Evolutionary conservation across 2,797 vertebrate species (phyloP), one percentile per base, ranked within the genome.

Genomic region (Synaphobranchus kaupii): DNA sequence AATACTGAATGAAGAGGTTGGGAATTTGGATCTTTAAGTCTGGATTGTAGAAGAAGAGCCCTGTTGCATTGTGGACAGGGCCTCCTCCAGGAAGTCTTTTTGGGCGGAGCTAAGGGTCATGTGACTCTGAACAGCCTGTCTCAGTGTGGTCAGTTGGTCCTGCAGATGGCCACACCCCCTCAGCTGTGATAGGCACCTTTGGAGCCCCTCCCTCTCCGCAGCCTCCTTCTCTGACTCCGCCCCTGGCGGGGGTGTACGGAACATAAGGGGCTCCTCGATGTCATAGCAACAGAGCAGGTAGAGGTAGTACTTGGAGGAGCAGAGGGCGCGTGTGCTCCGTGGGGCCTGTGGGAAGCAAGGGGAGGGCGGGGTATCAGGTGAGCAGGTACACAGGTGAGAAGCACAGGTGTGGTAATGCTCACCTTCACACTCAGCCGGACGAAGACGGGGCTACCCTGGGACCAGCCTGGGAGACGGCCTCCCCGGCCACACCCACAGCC

Each of bases 401-500:
- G 22, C 39, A 28, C 13, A 56, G 71, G 22, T 76, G 34, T 31
- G 8, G 9, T 13, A 1, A 17, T 47, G 48, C 93, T 91, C 73
- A 95, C 95, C 92, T 93, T 91, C 86, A 95, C 87, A 0, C 92
- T 92, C 39, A 96, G 92, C 84, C 92, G 93, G 89, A 95, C 92
- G 0, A 96, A 96, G 34, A 93, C 93, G 73, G 94, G 93, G 0
- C 93, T 95, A 15, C 95, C 95, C 31, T 94, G 93, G 0, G 92
- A 90, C 91, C 93, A 95, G 31, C 95, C 95, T 0, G 94, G 95
- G 12, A 95, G 93, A 0, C 95, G 92, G 3, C 95, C 94, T 3
- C 94, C 92, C 0, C 93, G 93, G 2, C 95, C 94, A 9, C 95
- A 95, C 80, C 95, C 95, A 0, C 94, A 95, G 85, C 95, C 94